phyloP scores from a whole-genome alignment of 2,888 invertebrate species.

The Anaspis maculata region DNA sequence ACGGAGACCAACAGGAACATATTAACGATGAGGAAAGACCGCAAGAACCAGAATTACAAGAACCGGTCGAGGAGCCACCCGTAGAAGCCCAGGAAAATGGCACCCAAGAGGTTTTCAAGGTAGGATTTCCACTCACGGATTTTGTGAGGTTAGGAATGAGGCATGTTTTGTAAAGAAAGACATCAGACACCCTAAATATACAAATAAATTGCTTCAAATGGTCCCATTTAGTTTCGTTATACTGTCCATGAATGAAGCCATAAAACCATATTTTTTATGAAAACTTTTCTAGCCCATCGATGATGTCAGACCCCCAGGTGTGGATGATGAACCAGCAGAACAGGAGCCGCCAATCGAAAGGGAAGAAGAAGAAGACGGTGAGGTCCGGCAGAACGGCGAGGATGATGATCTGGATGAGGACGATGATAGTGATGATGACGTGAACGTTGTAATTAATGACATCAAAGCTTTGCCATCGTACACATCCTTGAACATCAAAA shows the following conservation, averaged over 20 bases:
- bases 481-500: constrained; percentile 64
- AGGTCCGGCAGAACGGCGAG: constrained; percentile 39
- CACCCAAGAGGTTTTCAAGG: constrained; percentile 10
- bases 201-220: no score
- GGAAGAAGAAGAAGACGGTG: constrained; percentile 46
- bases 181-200: no score
- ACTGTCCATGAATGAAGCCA: no score
- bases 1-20: constrained; percentile 66
- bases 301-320: constrained; percentile 22
- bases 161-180: no score
- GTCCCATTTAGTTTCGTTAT: no score
- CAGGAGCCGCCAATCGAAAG: constrained; percentile 25
- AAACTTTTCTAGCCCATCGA: constrained; percentile 24
- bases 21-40: constrained; percentile 36
- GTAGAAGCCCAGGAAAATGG: constrained; percentile 6
- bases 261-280: no score
- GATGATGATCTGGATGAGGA: constrained; percentile 43
- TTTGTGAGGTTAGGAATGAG: no score
- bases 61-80: no score
- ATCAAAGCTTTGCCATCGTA: constrained; percentile 69
- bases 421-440: constrained; percentile 75
- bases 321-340: constrained; percentile 27
- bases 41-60: constrained; percentile 8
- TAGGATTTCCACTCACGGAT: no score
- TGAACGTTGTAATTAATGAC: constrained; percentile 89